phyloP scores from a whole-genome alignment of 2,113 vertebrate genomes.

The Anas platyrhynchos region DNA sequence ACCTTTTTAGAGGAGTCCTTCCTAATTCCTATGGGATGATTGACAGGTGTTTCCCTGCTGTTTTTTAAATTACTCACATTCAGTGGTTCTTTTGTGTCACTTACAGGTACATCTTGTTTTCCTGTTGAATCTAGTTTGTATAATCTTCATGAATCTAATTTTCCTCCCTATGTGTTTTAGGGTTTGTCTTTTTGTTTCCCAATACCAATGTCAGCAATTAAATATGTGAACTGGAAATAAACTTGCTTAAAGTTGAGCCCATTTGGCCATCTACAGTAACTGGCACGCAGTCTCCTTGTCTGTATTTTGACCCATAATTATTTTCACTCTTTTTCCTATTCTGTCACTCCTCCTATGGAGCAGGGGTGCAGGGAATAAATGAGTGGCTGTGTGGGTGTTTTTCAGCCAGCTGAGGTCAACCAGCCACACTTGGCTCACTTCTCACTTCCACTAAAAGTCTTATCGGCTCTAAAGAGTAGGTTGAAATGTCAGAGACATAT shows the following conservation, averaged over 20 bases:
- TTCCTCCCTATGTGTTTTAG: not conserved
- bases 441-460: not conserved
- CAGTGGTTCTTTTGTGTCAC: too few species aligned
- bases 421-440: not conserved
- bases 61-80: too few species aligned
- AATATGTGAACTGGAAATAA: not conserved
- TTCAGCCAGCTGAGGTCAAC: not conserved
- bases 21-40: too few species aligned
- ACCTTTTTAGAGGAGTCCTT: too few species aligned
- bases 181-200: not conserved
- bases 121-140: too few species aligned
- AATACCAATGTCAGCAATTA: not conserved
- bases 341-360: not conserved
- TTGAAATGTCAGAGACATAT: not conserved
- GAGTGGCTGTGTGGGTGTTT: not conserved
- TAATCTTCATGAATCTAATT: too few species aligned
- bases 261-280: not conserved
- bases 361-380: not conserved
- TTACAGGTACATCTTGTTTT: too few species aligned
- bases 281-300: not conserved
- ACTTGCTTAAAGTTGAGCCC: not conserved
- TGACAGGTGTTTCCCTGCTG: too few species aligned
- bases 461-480: not conserved
- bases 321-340: not conserved
- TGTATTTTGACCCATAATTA: not conserved